Evolutionary conservation across 2,113 vertebrate species (phyloP), one percentile per base, ranked within the genome.

Genomic region (Mirza zaza): DNA sequence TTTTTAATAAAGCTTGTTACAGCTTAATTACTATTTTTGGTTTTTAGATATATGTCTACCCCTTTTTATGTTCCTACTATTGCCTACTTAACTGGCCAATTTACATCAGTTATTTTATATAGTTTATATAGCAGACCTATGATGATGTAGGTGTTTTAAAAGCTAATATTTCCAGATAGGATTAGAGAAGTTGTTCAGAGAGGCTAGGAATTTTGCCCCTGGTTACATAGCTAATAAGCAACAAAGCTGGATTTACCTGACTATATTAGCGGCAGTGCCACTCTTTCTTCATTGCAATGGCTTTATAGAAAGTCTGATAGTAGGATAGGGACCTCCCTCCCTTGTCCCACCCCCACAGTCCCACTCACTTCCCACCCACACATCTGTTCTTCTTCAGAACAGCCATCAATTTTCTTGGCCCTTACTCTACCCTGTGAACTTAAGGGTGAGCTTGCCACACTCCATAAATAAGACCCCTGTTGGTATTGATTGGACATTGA

Each of bases 381-480:
- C 50, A 84, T 76, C 32, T 25, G 15, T 52, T 63, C 27, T 50
- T 73, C 70, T 95, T 45, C 84, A 76, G 36, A 91, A 29, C 1
- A 80, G 17, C 67, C 77, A 77, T 76, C 76, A 79, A 75, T 76
- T 95, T 85, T 57, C 59, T 67, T 95, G 86, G 52, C 25, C 32
- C 23, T 96, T 76, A 87, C 45, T 83, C 36, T 57, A 92, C 48
- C 27, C 52, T 81, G 52, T 57, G 67, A 87, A 92, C 76, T 88
- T 77, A 94, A 94, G 48, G 55, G 82, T 80, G 67, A 82, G 34
- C 50, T 85, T 86, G 61, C 89, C 82, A 95, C 48, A 32, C 8
- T 85, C 75, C 68, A 90, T 85, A 95, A 88, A 90, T 89, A 94
- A 92, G 36, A 77, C 59, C 29, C 42, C 45, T 70, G 5, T 79